Percentiles rank a stretch among this genome's conserved stretches.
These are phyloP conservation scores for Hozukius guyotensis DNA, from an alignment of 2,797 vertebrate species.

Conservation along the genomic window DNA sequence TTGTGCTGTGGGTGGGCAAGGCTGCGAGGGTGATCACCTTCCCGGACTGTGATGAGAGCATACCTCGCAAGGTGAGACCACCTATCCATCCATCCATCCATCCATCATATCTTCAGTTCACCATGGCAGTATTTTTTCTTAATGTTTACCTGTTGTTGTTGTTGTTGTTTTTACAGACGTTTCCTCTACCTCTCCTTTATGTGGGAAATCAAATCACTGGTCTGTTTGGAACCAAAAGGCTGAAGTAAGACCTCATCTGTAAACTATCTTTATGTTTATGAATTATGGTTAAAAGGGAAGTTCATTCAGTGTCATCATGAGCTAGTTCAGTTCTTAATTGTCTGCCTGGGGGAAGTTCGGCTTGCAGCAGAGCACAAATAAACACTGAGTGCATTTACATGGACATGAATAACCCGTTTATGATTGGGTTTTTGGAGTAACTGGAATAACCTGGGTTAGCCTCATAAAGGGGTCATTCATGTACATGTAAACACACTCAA, in stretches of 20 bases:
- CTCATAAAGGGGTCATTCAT: background rate
- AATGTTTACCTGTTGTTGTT: background rate
- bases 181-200: constrained; percentile 97
- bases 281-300: background rate
- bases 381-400: background rate
- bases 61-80: constrained; percentile 88
- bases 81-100: background rate
- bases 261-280: background rate
- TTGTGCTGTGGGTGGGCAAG: constrained; percentile 93
- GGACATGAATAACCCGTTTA: background rate
- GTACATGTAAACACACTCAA: background rate
- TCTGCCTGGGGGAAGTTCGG: background rate
- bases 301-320: background rate
- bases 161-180: constrained; percentile 86
- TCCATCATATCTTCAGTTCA: background rate
- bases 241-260: constrained; percentile 85
- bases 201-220: constrained; percentile 98
- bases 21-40: constrained; percentile 90
- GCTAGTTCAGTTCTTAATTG: background rate
- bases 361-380: background rate
- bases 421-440: background rate
- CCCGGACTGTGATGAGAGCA: constrained; percentile 89
- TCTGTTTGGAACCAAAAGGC: constrained; percentile 94
- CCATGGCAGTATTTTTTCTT: background rate
- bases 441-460: background rate